phyloP scores from a whole-genome alignment of 1,140 invertebrate species.

The Dinothrombium tinctorium region DNA sequence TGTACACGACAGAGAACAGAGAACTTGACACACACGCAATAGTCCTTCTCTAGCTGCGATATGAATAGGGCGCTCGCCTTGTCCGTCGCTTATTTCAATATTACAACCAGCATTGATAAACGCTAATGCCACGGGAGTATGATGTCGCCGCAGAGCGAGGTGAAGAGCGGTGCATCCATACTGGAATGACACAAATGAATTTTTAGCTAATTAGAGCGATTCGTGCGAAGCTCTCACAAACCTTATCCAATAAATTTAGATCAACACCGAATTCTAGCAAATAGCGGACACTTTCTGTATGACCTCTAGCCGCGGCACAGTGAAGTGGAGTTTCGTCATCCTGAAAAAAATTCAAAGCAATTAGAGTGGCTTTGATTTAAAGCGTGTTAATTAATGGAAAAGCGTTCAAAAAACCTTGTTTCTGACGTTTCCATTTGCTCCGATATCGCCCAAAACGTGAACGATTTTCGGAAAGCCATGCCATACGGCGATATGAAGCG shows the following conservation, averaged over 20 bases:
- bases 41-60: conserved; percentile 41
- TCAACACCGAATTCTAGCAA: conserved; percentile 35
- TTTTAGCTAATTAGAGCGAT: neutral
- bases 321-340: conserved; percentile 34
- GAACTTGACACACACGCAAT: conserved; percentile 37
- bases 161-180: conserved; percentile 34
- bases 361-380: conserved; percentile 1
- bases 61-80: conserved; percentile 46
- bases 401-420: conserved; percentile 20
- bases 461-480: conserved; percentile 29
- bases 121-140: conserved; percentile 31
- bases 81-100: conserved; percentile 4
- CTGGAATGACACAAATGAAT: conserved; percentile 15
- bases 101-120: conserved; percentile 42
- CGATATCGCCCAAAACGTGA: conserved; percentile 24
- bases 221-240: conserved; percentile 11
- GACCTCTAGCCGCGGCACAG: conserved; percentile 28
- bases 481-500: conserved; percentile 31
- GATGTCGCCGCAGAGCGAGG: conserved; percentile 32
- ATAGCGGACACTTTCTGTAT: conserved; percentile 30
- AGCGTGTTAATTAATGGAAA: neutral
- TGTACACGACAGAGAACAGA: conserved; percentile 46
- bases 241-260: conserved; percentile 30
- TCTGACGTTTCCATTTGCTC: conserved; percentile 21
- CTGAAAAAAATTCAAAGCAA: conserved; percentile 18